Conservation (phyloP, 2,113 vertebrate species). For the Apistogramma diplotaenia region DNA sequence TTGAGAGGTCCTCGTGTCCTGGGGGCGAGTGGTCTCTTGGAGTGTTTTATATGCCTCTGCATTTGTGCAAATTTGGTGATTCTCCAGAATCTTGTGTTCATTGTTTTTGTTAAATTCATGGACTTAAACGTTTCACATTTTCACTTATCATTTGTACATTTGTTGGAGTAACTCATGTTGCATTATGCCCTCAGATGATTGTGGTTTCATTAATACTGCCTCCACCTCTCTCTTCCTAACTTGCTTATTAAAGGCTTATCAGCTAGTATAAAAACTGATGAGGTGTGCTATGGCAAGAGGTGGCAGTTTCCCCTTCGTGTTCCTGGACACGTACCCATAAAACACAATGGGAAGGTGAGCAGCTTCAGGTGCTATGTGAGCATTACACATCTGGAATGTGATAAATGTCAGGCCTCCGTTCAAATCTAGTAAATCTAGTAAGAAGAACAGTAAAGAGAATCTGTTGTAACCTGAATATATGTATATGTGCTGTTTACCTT, state of each 20-base stretch:
- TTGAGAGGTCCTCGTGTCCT: neutral
- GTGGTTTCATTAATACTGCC: neutral
- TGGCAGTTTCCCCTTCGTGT: too few species aligned
- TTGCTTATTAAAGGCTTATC: slow-evolving; percentile 18
- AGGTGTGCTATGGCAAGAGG: slow-evolving; percentile 8
- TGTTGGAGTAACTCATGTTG: too few species aligned
- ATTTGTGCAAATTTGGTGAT: neutral
- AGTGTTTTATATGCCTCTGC: neutral
- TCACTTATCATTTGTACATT: too few species aligned
- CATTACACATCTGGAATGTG: neutral
- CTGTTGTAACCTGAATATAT: neutral
- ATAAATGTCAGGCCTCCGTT: neutral
- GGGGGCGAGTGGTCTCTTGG: rapidly evolving
- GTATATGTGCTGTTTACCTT: neutral
- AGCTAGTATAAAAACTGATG: rapidly evolving
- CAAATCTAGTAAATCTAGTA: neutral
- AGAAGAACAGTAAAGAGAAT: neutral
- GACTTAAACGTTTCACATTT: neutral
- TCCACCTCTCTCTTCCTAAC: neutral
- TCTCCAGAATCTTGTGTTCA: neutral
- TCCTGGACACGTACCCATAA: too few species aligned
- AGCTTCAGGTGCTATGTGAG: neutral
- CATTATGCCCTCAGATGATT: neutral
- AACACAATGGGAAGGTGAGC: slow-evolving; percentile 2
- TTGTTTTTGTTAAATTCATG: neutral